A percentile compares a stretch with the other conserved stretches of the same genome.
phyloP scores from a whole-genome alignment of 30 jellyfish, hydroid and myxozoan genomes.

The Aurelia aurita region DNA sequence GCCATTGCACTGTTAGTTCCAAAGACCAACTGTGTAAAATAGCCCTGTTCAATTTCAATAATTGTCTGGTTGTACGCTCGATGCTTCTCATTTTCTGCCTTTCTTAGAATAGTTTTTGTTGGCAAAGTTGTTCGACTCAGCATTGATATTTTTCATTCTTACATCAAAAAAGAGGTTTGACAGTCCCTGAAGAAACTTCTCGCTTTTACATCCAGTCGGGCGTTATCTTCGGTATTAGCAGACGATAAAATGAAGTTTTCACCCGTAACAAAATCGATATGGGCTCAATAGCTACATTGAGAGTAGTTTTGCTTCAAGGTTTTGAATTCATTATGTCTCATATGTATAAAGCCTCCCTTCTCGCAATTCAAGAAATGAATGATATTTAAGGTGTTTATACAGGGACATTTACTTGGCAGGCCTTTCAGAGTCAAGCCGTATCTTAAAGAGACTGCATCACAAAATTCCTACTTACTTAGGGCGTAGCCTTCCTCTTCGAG shows the following conservation, averaged over 20 bases:
- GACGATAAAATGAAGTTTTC: conserved; percentile 38
- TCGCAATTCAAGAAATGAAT: conserved; percentile 26
- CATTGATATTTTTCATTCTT: conserved; percentile 6
- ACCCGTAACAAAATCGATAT: conserved; percentile 8
- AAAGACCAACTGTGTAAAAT: neutral
- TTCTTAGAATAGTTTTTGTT: conserved; percentile 10
- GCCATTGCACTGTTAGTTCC: conserved; percentile 11
- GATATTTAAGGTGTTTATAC: too few species aligned
- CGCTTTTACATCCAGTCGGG: conserved; percentile 42
- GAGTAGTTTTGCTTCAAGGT: conserved; percentile 22
- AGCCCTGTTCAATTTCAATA: neutral
- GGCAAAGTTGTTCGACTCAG: neutral
- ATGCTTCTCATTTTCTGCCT: conserved; percentile 3
- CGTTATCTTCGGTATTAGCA: conserved; percentile 39
- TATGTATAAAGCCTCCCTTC: conserved; percentile 14
- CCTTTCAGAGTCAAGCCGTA: conserved; percentile 31
- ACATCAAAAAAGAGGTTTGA: conserved; percentile 36
- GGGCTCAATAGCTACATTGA: conserved; percentile 42
- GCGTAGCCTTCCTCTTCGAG: conserved; percentile 34
- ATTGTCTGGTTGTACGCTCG: conserved; percentile 5
- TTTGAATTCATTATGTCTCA: conserved; percentile 46
- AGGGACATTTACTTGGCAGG: conserved; percentile 55
- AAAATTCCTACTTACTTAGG: conserved; percentile 29
- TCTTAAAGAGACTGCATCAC: conserved; percentile 40
- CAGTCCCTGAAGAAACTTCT: conserved; percentile 31